A percentile compares a stretch with the other conserved stretches of the same genome.
These are phyloP conservation scores for Platygyra sinensis DNA, from an alignment of 64 coral and sea anemone species.

Conservation along the genomic window DNA sequence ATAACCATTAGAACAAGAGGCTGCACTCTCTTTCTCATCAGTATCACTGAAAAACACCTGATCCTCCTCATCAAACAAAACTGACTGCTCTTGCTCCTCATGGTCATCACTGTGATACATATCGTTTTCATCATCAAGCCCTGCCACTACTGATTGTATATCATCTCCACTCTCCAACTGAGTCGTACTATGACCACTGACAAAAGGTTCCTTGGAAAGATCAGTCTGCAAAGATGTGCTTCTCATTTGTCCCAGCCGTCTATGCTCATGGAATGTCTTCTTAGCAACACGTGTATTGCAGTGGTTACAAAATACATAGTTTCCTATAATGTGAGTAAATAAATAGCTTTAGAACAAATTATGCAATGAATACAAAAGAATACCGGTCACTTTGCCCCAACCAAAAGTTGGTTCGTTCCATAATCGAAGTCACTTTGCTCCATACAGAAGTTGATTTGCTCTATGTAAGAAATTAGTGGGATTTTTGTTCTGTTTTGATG, in stretches of 20 bases:
- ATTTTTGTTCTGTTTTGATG: too few relatives aligned
- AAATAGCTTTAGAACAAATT: too few relatives aligned
- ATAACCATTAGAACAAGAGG: background rate
- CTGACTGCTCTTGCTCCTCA: background rate
- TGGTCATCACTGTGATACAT: background rate
- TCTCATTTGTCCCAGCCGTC: background rate
- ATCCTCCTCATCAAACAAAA: conserved; percentile 31
- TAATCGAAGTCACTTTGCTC: too few relatives aligned
- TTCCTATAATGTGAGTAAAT: background rate
- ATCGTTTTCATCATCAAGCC: background rate
- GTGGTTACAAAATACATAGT: conserved; percentile 36
- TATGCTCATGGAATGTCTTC: conserved; percentile 31
- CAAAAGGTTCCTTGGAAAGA: background rate
- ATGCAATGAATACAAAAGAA: too few relatives aligned
- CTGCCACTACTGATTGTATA: background rate
- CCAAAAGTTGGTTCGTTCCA: too few relatives aligned
- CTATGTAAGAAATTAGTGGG: too few relatives aligned
- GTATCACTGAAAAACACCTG: conserved; percentile 29
- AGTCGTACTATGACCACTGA: background rate
- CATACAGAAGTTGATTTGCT: too few relatives aligned
- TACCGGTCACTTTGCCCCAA: too few relatives aligned
- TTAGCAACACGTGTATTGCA: conserved; percentile 27
- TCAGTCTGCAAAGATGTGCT: background rate
- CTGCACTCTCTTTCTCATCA: background rate
- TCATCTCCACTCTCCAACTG: background rate